Evolutionary conservation across 1,140 invertebrate species (phyloP), one percentile per base, ranked within the genome.

Genomic region (Eupeodes corollae): DNA sequence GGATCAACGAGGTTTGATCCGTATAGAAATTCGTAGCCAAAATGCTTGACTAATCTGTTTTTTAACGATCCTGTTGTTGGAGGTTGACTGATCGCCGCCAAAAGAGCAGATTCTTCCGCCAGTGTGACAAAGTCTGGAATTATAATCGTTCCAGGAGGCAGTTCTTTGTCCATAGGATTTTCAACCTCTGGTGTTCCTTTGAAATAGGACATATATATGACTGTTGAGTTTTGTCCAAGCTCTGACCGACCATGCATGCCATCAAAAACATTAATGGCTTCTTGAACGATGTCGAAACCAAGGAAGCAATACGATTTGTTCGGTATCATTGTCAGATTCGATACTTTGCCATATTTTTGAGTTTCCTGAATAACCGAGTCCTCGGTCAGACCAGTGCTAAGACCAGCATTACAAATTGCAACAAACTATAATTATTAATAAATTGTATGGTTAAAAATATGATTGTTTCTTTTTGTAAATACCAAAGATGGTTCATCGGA

Each of bases 1-100:
- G 79, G 74, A 69, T 94, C 82, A 6, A 97, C 84, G 72, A 86
- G 85, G 71, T 98, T 98, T 21, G 74, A 84, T 26, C 80, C 81
- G 73, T 98, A 98, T 48, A 81, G 72, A 68, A 98, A 98, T 65
- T 92, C 87, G 70, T 85, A 97, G 1, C 94, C 94, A 78, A 80
- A 98, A 73, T 98, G 94, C 65, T 83, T 86, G 0, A 96, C 93
- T 72, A 78, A 74, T 39, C 93, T 71, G 59, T 96, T 83, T 68
- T 95, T 97, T 47, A 96, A 67, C 33, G 56, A 68, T 46, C 56
- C 63, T 8, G 73, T 69, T 3, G 69, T 59, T 16, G 50, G 52
- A n/a, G 14, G 49, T 15, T 42, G 41, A 52, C 78, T 63, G 54
- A 88, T 73, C 18, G 76, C 72, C 26, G 74, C 54, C 13, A 91